Evolutionary conservation across 2,797 vertebrate species (phyloP).

Genomic region (Squalus acanthias): DNA sequence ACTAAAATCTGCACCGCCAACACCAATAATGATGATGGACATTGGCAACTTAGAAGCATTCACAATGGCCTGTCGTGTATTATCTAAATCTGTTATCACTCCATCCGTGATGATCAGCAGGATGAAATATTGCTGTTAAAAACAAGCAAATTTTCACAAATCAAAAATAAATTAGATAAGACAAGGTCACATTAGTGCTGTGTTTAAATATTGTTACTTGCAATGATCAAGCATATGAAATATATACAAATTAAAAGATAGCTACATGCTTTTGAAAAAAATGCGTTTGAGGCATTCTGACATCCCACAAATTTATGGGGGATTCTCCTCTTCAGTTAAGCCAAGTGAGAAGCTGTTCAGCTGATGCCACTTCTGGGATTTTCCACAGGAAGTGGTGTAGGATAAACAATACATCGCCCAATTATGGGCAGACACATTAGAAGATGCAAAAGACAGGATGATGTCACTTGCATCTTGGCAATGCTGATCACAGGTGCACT

Average conservation of each 20-base stretch:
- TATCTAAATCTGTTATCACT: constrained; percentile 38
- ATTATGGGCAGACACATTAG: neutral
- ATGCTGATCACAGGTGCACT: neutral
- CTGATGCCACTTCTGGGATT: neutral
- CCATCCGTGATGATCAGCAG: constrained; percentile 39
- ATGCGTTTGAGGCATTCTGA: neutral
- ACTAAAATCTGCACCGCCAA: constrained; percentile 38
- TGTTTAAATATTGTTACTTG: neutral
- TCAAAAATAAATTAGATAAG: neutral
- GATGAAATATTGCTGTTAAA: constrained; percentile 38
- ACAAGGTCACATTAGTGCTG: neutral
- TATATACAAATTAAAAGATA: neutral
- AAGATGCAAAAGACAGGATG: neutral
- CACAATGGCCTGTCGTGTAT: constrained; percentile 37
- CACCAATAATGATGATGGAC: constrained; percentile 37
- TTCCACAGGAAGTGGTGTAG: neutral
- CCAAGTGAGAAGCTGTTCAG: neutral
- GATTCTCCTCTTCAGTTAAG: neutral
- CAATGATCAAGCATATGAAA: neutral
- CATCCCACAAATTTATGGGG: no score
- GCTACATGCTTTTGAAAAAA: neutral
- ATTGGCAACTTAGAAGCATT: constrained; percentile 38
- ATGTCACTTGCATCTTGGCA: neutral
- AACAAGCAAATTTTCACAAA: neutral
- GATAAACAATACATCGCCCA: neutral